Evolutionary conservation across 2,888 invertebrate genomes (phyloP), one percentile per base, ranked within the genome.

Genomic region (Protodeltote pygarga): DNA sequence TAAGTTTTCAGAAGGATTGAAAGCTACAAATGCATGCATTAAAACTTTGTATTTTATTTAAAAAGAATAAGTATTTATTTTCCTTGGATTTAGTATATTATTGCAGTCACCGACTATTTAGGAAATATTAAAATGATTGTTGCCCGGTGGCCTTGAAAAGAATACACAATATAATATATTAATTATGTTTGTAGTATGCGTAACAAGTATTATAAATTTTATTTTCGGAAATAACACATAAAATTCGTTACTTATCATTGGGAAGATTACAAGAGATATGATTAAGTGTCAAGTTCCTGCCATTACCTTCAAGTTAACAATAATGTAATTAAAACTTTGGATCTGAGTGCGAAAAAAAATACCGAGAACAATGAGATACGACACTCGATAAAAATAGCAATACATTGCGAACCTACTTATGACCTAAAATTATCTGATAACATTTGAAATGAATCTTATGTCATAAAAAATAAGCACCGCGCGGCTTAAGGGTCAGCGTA

Each of bases 271-370:
- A 17, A 6, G 21, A 16, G 5, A 37, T 45, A 9, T 29, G 40
- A 51, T 24, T 14, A 21, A 45, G 47, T 32, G 31, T 33, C 27
- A 46, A 29, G 19, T 50, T 32, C 28, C 19, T 46, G 28, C 16
- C 20, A 2, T 35, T 47, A 25, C 41, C 49, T 63, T 59, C 48
- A 34, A 32, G 23, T 21, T 32, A 47, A 55, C 52, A 59, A 65
- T 58, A 40, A 46, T 35, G 28, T 51, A 49, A 66, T 67, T 66
- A 66, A 61, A 60, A 46, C 51, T 48, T 52, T 20, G 31, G 8
- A 31, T 25, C 4, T 1, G 15, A 50, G 10, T 27, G 8, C n/a
- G 28, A 23, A 40, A 24, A 31, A 47, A 35, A 39, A 28, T 3
- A n/a, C n/a, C 2, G 9, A 33, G 16, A 58, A 62, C 62, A 59